Conservation (phyloP, 37 sponge, comb jelly and placozoan genomes). For the Spongilla lacustris region DNA sequence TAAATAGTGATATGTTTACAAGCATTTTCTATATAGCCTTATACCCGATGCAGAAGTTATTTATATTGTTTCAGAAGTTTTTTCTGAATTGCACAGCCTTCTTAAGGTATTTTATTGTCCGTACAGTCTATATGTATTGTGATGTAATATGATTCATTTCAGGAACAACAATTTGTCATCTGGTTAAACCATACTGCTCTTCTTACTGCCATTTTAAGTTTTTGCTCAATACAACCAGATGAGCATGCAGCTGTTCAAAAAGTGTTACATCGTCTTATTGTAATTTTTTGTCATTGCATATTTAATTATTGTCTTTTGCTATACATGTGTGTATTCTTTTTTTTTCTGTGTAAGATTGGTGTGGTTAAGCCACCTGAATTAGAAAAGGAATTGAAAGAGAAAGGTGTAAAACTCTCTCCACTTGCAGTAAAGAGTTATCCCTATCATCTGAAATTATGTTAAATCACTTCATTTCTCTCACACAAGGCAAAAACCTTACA, state of each 20-base stretch:
- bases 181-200: constrained; percentile 72
- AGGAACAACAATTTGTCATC: constrained; percentile 48
- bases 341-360: no score
- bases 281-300: background rate
- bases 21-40: constrained; percentile 34
- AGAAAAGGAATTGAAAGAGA: constrained; percentile 30
- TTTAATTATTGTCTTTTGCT: background rate
- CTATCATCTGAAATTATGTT: background rate
- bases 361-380: constrained; percentile 44
- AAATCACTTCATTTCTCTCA: background rate
- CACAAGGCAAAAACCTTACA: constrained; percentile 40
- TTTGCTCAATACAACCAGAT: constrained; percentile 72
- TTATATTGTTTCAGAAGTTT: constrained; percentile 69
- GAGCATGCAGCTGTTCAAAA: constrained; percentile 17
- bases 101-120: background rate
- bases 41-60: constrained; percentile 85
- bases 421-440: constrained; percentile 47
- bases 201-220: constrained; percentile 49
- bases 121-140: background rate
- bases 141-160: no score
- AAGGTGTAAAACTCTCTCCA: constrained; percentile 42
- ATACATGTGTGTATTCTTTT: background rate
- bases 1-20: no score
- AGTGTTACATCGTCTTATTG: constrained; percentile 40
- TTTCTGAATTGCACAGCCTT: constrained; percentile 66